Percentiles rank a stretch among this genome's conserved stretches.
Evolutionary conservation across 2,113 vertebrate species (phyloP).

Genomic region (Spermophilus dauricus): DNA sequence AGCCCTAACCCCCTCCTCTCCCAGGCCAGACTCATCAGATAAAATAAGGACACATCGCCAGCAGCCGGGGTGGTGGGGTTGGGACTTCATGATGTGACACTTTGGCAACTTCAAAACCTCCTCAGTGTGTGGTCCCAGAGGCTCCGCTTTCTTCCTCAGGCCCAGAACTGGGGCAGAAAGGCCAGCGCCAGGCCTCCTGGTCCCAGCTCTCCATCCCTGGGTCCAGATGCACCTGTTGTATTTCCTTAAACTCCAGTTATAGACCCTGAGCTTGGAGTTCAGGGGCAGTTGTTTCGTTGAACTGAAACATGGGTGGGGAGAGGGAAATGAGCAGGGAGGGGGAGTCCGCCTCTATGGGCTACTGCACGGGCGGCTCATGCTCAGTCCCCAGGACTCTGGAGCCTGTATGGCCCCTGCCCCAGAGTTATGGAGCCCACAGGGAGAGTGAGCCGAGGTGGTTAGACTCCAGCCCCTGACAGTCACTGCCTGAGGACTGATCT

Average conservation of each 20-base stretch:
- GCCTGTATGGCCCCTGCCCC: not conserved
- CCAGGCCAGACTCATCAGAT: not conserved
- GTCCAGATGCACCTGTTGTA: too few relatives aligned
- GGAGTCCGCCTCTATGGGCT: not conserved
- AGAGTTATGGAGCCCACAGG: accelerated
- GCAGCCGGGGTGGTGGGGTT: not conserved
- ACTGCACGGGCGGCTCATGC: accelerated
- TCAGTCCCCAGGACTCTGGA: not conserved
- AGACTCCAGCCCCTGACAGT: too few relatives aligned
- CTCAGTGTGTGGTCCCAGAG: not conserved
- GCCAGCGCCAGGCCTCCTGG: not conserved
- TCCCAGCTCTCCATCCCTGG: not conserved
- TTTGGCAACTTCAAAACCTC: not conserved
- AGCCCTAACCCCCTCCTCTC: not conserved
- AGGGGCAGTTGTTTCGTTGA: not conserved
- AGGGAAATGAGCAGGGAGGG: not conserved
- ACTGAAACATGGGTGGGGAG: not conserved
- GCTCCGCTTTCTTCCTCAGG: accelerated
- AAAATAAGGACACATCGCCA: accelerated
- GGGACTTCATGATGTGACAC: accelerated
- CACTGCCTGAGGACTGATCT: too few relatives aligned
- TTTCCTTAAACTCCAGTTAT: not conserved
- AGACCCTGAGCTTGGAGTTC: not conserved
- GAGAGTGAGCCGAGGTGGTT: not conserved
- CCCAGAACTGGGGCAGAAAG: not conserved